A percentile compares a stretch with the other conserved stretches of the same genome.
Evolutionary conservation across 2,113 vertebrate species (phyloP).

Genomic region (Callionymus lyra): DNA sequence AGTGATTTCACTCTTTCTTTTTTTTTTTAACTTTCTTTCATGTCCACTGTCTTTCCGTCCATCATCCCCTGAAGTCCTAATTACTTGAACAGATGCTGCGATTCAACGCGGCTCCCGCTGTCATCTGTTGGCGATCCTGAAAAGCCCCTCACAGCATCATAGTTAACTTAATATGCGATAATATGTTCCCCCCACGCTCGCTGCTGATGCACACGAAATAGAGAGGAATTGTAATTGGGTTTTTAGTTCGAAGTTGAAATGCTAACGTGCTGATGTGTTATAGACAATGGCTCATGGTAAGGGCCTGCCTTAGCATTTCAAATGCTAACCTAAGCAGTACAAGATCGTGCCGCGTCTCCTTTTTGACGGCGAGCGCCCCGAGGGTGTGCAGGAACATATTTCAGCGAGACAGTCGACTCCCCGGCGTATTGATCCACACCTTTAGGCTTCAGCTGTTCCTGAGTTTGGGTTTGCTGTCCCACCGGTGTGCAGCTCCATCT

Average conservation of each 20-base stretch:
- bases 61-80: conserved; percentile 56
- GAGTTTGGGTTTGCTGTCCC: conserved; percentile 22
- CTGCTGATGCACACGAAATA: too few species aligned
- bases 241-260: conserved; percentile 13
- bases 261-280: background rate
- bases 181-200: too few species aligned
- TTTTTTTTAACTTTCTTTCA: conserved; percentile 6
- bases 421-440: conserved; percentile 11
- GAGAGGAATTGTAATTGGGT: conserved; percentile 31
- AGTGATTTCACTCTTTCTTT: conserved; percentile 1
- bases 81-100: conserved; percentile 57
- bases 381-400: conserved; percentile 7
- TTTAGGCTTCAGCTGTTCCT: conserved; percentile 26
- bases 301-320: too few species aligned
- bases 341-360: too few species aligned
- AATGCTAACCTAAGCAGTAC: too few species aligned
- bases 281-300: too few species aligned
- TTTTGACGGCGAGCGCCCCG: conserved; percentile 1
- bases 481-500: conserved; percentile 6
- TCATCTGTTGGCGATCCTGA: conserved; percentile 52
- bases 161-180: conserved; percentile 49
- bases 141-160: conserved; percentile 43
- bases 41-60: conserved; percentile 16
- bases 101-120: conserved; percentile 40
- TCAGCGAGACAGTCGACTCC: conserved; percentile 4